Conservation (phyloP, 2,113 vertebrate species). For the Gorsachius goisagi region DNA sequence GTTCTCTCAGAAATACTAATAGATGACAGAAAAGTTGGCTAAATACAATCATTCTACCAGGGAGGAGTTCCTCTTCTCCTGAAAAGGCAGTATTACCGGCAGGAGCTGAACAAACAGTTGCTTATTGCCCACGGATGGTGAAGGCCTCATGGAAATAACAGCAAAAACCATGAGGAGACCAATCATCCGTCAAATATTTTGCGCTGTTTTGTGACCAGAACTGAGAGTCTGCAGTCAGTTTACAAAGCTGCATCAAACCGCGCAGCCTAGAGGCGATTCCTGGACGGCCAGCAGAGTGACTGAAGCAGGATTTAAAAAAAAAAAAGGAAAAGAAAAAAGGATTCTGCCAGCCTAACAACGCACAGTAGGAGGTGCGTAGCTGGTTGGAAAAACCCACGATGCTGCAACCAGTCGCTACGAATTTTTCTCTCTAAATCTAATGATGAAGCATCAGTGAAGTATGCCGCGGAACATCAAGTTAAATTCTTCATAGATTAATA, state of each 20-base stretch:
- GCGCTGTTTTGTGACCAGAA: neutral
- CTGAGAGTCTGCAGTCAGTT: neutral
- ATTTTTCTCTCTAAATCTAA: neutral
- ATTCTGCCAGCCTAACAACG: neutral
- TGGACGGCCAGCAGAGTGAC: neutral
- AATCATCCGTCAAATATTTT: neutral
- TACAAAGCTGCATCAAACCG: neutral
- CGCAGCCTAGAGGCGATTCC: neutral
- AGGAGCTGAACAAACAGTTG: neutral
- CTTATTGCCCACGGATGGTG: neutral
- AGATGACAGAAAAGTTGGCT: neutral
- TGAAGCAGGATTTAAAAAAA: neutral
- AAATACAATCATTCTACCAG: neutral
- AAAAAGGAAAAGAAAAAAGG: neutral
- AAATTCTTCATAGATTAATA: conserved; percentile 36
- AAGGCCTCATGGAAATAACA: neutral
- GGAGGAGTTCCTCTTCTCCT: neutral
- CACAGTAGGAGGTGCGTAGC: neutral
- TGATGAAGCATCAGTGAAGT: neutral
- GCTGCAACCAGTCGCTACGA: neutral
- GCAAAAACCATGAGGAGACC: neutral
- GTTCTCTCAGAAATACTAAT: neutral
- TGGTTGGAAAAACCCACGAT: rapidly evolving
- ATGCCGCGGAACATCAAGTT: neutral
- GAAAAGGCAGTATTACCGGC: neutral